Evolutionary conservation across 2,888 invertebrate genomes (phyloP), one percentile per base, ranked within the genome.

Genomic region (Sphaerophoria rueppellii): DNA sequence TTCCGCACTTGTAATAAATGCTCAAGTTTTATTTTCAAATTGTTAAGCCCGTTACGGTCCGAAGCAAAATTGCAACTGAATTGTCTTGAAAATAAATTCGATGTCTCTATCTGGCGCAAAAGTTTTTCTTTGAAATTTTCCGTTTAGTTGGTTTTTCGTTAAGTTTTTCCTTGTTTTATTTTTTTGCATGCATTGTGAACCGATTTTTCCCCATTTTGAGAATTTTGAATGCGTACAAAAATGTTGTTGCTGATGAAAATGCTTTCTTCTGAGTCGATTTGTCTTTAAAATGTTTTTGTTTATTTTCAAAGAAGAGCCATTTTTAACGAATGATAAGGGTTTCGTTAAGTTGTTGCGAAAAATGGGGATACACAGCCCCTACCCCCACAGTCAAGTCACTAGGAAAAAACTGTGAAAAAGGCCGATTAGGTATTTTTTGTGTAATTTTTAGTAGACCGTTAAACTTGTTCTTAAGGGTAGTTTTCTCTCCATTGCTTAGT

Each of bases 71-170:
- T 89, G 89, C 89, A 90, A 90, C 90, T 90, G 89, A 89, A 88
- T 86, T 87, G 83, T 86, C 71, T 78, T 78, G 71, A 72, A 76
- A 82, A 78, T 58, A 81, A 78, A 74, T 81, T 73, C 81, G 82
- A 82, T 83, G 80, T 87, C 87, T 87, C 87, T 88, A 87, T 82
- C 82, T 86, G 85, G 79, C 72, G 93, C 93, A 93, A 93, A 93
- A 93, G 92, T 79, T 79, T 76, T 86, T 65, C 86, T 82, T 78
- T 48, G 55, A 43, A 55, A 50, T 78, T 80, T 63, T 61, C 63
- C 71, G 46, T 67, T 24, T 24, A 24, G 24, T 24, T 24, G 24
- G 24, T 24, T 54, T 73, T 55, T 9, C 40, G 61, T 70, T 57
- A 58, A 9, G 63, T 78, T 55, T 71, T 57, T 58, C 16, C 58